phyloP scores from a whole-genome alignment of 1,140 invertebrate genomes.

The Aphidius gifuensis region DNA sequence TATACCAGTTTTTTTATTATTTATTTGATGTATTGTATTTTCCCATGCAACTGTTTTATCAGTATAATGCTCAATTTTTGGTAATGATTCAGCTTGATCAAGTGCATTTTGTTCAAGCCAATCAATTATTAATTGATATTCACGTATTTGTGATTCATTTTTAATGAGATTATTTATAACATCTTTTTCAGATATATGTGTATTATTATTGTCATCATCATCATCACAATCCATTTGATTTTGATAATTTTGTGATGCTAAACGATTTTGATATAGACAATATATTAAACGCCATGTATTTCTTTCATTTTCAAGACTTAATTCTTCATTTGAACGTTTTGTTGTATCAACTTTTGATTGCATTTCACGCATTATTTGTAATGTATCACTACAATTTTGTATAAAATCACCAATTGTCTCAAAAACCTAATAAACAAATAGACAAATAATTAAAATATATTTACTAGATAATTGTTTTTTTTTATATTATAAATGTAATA shows the following conservation, averaged over 20 bases:
- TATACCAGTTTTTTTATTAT: constrained; percentile 57
- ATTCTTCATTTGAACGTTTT: constrained; percentile 44
- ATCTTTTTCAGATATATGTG: constrained; percentile 60
- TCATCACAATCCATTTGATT: constrained; percentile 54
- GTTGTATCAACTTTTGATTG: constrained; percentile 59
- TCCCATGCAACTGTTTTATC: constrained; percentile 83
- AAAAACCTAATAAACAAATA: constrained; percentile 50
- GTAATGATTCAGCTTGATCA: constrained; percentile 65
- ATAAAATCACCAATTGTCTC: constrained; percentile 60
- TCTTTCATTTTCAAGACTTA: constrained; percentile 69
- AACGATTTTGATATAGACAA: constrained; percentile 75
- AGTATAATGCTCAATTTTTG: constrained; percentile 68
- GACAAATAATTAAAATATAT: neutral
- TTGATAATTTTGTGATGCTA: constrained; percentile 47
- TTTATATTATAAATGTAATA: neutral
- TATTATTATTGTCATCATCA: constrained; percentile 2
- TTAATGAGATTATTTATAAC: constrained; percentile 62
- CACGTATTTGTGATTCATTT: constrained; percentile 66
- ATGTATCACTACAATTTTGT: constrained; percentile 56
- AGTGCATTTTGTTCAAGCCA: constrained; percentile 85
- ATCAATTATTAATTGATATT: constrained; percentile 84
- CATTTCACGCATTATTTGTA: constrained; percentile 56
- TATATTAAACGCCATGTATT: constrained; percentile 84
- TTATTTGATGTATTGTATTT: constrained; percentile 82
- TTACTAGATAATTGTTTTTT: neutral